Conservation (phyloP, 2,113 vertebrate species). For the Cynocephalus volans region DNA sequence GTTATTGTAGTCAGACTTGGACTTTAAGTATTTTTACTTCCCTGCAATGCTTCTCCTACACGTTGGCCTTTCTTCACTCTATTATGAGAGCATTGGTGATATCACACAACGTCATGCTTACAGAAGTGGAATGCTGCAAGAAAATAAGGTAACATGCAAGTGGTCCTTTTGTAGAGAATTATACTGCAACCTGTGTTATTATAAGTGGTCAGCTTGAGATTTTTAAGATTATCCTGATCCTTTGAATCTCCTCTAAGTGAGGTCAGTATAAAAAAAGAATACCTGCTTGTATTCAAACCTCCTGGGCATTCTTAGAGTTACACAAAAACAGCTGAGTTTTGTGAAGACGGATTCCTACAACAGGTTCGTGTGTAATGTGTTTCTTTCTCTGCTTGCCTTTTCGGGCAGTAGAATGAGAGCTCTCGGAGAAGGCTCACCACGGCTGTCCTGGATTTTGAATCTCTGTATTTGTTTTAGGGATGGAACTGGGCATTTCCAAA, state of each 20-base stretch:
- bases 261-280: neutral
- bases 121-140: neutral
- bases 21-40: neutral
- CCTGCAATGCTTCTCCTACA: neutral
- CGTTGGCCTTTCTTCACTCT: neutral
- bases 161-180: slow-evolving; percentile 17
- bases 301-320: neutral
- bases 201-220: neutral
- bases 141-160: neutral
- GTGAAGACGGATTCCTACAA: neutral
- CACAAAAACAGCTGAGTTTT: slow-evolving; percentile 22
- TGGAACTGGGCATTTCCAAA: slow-evolving; percentile 30
- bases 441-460: neutral
- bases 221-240: neutral
- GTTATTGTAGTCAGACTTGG: neutral
- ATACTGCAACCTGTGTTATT: neutral
- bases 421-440: neutral
- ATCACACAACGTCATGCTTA: neutral
- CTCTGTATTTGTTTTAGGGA: neutral
- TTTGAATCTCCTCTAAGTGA: slow-evolving; percentile 32
- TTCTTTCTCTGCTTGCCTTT: slow-evolving; percentile 23
- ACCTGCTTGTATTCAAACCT: slow-evolving; percentile 22
- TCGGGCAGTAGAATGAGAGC: neutral
- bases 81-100: neutral
- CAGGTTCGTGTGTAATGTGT: neutral